These are phyloP conservation scores for Etheostoma nigrum DNA, from an alignment of 2,797 vertebrate species.

Conservation along the genomic window DNA sequence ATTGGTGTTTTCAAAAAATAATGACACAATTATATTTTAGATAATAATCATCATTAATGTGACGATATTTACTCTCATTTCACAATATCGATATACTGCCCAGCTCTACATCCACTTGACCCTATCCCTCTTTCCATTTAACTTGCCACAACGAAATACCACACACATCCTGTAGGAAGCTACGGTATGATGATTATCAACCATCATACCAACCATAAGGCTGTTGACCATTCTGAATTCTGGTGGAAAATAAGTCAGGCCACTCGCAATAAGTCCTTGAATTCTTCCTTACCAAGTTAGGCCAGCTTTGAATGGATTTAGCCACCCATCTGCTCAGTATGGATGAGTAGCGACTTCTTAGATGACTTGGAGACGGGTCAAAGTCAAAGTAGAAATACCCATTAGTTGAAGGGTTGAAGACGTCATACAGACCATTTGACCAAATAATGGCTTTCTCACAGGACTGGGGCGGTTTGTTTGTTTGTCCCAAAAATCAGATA, in stretches of 20 bases:
- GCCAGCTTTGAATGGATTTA: constrained; percentile 33
- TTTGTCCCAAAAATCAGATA: constrained; percentile 52
- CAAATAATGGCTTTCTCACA: constrained; percentile 62
- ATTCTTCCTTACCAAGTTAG: constrained; percentile 36
- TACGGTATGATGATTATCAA: neutral
- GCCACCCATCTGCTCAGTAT: constrained; percentile 36
- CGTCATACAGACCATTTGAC: constrained; percentile 53
- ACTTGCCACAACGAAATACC: neutral
- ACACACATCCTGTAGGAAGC: constrained; percentile 10
- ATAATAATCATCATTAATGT: too few relatives aligned
- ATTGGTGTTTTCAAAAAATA: too few relatives aligned
- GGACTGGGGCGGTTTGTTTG: constrained; percentile 47
- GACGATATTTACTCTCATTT: too few relatives aligned
- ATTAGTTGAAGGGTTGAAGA: constrained; percentile 38
- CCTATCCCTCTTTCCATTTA: neutral
- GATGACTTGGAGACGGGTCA: constrained; percentile 39
- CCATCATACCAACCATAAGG: neutral
- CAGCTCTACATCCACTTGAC: neutral
- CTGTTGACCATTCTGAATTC: constrained; percentile 10
- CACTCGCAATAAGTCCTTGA: constrained; percentile 27
- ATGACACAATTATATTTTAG: too few relatives aligned
- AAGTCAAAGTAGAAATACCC: constrained; percentile 52
- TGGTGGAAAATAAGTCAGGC: constrained; percentile 7
- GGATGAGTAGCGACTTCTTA: constrained; percentile 43
- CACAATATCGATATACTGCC: too few relatives aligned